Base-by-base conservation (phyloP, 1,140 invertebrate genomes). In the Planococcus citri region DNA sequence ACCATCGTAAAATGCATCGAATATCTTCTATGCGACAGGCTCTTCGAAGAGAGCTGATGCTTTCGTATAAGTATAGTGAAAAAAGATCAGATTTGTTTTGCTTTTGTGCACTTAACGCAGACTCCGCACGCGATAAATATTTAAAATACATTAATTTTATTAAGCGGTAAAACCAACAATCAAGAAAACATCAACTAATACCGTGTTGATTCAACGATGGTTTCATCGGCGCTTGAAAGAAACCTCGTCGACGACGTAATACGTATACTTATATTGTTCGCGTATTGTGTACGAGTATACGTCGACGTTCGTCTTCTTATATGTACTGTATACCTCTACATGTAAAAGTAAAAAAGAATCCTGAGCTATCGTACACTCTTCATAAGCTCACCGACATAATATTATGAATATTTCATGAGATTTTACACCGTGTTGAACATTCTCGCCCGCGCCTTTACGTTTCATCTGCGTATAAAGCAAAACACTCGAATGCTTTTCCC, bases 401-500 rank as follows among this genome's bases (percentile, higher is more conserved):
- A 51, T 51, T 51, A 51, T 51, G 41, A 51, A 51, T 51, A 51
- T 51, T 51, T 51, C 41, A 51, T 51, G 41, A 51, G 41, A 51
- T 51, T 51, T 51, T 20, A 51, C 41, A 51, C 41, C 41, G 41
- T 51, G 41, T 51, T 51, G 41, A 51, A 20, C 41, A 51, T 51
- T 51, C 41, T 51, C 41, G 29, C 29, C 29, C 29, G 29, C 29
- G n/a, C n/a, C 33, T 14, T 37, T 37, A 51, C 41, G 41, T 51
- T 51, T 17, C 41, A 51, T 51, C 41, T 12, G n/a, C n/a, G n/a
- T n/a, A n/a, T 51, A 51, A 17, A 2, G 41, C 6, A 51, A 51
- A 51, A 51, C 17, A 51, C 17, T 17, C 41, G 29, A 33, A 33
- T 12, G 29, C 29, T 12, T 33, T 33, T 33, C 4, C 29, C 29